Evolutionary conservation across 2,113 vertebrate genomes (phyloP).

Genomic region (Xenopus borealis): DNA sequence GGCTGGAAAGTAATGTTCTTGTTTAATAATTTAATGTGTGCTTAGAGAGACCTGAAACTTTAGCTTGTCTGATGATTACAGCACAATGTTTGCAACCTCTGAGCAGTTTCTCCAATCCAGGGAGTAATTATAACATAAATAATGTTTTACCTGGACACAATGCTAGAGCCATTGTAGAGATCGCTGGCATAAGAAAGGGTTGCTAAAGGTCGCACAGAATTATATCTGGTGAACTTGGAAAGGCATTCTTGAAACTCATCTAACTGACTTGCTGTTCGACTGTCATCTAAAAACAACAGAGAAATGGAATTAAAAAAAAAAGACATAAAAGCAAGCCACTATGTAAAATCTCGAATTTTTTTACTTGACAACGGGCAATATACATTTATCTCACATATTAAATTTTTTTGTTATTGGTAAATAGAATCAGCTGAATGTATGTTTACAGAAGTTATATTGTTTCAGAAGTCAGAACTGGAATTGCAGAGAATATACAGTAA

Average conservation of each 20-base stretch:
- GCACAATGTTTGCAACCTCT: too few species aligned
- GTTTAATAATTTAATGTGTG: conserved; percentile 8
- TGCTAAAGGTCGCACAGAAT: conserved; percentile 90
- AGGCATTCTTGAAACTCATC: conserved; percentile 98
- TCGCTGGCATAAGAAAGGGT: conserved; percentile 96
- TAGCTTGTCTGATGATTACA: neutral
- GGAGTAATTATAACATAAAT: too few species aligned
- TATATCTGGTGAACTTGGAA: conserved; percentile 96
- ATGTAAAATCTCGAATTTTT: too few species aligned
- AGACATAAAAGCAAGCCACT: too few species aligned
- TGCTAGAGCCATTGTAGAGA: conserved; percentile 97
- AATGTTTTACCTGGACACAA: conserved; percentile 90
- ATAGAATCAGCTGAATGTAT: too few species aligned
- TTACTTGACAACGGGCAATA: too few species aligned
- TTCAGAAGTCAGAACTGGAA: too few species aligned
- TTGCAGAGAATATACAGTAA: too few species aligned
- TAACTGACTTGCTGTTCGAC: conserved; percentile 89
- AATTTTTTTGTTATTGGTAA: too few species aligned
- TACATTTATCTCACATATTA: too few species aligned
- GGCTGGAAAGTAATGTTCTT: conserved; percentile 14
- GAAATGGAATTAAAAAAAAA: neutral
- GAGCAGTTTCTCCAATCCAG: too few species aligned
- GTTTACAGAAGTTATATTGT: too few species aligned
- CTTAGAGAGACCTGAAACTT: neutral
- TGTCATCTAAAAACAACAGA: conserved; percentile 76